A percentile compares a stretch with the other conserved stretches of the same genome.
These are phyloP conservation scores for Panagrolaimus sp. DNA, from an alignment of 1,140 invertebrate species.

Conservation along the genomic window DNA sequence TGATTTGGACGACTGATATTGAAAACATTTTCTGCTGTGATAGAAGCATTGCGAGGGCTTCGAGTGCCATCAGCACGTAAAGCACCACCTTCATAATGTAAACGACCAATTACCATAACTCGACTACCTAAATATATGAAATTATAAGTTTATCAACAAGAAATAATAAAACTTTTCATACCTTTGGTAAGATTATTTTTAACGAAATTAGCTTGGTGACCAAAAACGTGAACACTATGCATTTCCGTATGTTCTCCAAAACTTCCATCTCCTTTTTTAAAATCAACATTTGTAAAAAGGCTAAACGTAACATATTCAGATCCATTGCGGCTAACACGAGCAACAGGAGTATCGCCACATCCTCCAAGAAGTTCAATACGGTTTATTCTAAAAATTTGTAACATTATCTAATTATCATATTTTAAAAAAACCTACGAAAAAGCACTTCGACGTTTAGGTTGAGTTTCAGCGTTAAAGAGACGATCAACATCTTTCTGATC, in stretches of 20 bases:
- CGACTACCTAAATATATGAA: constrained; percentile 28
- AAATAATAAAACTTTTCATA: constrained; percentile 5
- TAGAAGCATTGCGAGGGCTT: constrained; percentile 24
- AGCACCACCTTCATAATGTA: constrained; percentile 34
- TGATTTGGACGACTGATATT: constrained; percentile 17
- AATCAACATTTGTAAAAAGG: constrained; percentile 37
- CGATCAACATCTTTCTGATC: constrained; percentile 10
- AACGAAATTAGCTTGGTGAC: constrained; percentile 24
- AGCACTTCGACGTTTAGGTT: constrained; percentile 14
- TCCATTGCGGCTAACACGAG: constrained; percentile 20
- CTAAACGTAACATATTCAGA: constrained; percentile 27
- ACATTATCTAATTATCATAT: too few relatives aligned
- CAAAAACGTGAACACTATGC: constrained; percentile 33
- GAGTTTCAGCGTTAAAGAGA: constrained; percentile 9
- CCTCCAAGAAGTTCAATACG: constrained; percentile 34
- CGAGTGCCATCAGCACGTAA: constrained; percentile 22
- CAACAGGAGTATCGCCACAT: constrained; percentile 28
- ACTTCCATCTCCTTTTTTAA: constrained; percentile 22
- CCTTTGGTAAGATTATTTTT: constrained; percentile 27
- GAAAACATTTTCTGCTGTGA: constrained; percentile 27
- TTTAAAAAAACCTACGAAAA: constrained; percentile 2
- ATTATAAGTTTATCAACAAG: not conserved
- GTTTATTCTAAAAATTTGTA: constrained; percentile 25
- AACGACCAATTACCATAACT: constrained; percentile 33
- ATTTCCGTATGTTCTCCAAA: constrained; percentile 23